Base-by-base conservation (phyloP, 2,888 invertebrate genomes). In the Hedychridium roseum region DNA sequence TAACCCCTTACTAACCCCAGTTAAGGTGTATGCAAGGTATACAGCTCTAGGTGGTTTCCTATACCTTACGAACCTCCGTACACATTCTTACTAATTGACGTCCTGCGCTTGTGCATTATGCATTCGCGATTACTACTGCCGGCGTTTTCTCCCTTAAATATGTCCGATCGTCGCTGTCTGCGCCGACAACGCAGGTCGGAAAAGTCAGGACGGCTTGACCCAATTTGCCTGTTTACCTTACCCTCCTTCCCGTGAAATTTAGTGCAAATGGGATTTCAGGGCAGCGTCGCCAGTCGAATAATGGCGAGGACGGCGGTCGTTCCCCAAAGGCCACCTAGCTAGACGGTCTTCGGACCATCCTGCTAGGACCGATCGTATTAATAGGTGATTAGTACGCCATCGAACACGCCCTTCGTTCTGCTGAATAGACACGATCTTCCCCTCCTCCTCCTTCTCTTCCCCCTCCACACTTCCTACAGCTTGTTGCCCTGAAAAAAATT, bases 81-180 rank as follows among this genome's bases (percentile, higher is more conserved):
- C 69, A 76, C 73, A 73, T 75, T 77, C 74, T 76, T 76, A 77
- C 76, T 76, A 77, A 77, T 76, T 76, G 74, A 76, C 68, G 70
- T 74, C 66, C 68, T 60, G 61, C 64, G 56, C 60, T 51, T 52
- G 56, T 73, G 57, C 58, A 76, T 75, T 73, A 75, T 75, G 73
- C 70, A 74, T 67, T 63, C 45, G 60, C 67, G 70, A 66, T 71
- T 68, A 70, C 68, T 69, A 66, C 60, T 60, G 54, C n/a, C n/a
- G 62, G 60, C 64, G 61, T 62, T 64, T 64, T 66, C 66, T 54
- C 60, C 56, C 62, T 59, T 55, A 64, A 60, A 67, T 65, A 65
- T 56, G 54, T 54, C 47, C 57, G 48, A 56, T 63, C 49, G 55
- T 38, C n/a, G n/a, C n/a, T n/a, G n/a, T n/a, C n/a, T n/a, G n/a